Conservation (phyloP, 2,888 invertebrate genomes). For the Cataglyphis cursor region DNA sequence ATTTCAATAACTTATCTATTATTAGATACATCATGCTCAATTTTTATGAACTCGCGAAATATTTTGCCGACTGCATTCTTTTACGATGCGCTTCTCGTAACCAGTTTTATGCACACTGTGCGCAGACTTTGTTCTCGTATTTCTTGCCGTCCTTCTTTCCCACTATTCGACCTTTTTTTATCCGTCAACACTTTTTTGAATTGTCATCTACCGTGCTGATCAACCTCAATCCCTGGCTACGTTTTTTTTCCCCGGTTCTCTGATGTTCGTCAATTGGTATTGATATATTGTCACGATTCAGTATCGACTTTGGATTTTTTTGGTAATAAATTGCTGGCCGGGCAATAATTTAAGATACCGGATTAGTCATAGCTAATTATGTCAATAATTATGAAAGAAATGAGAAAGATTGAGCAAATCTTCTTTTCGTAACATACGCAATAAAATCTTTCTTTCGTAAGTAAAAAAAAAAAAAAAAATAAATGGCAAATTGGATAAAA, state of each 20-base stretch:
- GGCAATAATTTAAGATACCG: neutral
- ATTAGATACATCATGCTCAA: neutral
- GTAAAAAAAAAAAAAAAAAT: too few species aligned
- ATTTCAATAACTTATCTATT: neutral
- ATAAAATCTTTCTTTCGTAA: neutral
- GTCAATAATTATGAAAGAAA: neutral
- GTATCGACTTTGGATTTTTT: neutral
- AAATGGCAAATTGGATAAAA: too few species aligned
- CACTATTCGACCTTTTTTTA: neutral
- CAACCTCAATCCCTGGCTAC: neutral
- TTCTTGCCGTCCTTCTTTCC: neutral
- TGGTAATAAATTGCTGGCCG: neutral
- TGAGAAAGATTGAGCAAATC: neutral
- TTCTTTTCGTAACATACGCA: neutral
- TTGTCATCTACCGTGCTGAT: neutral
- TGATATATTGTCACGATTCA: neutral
- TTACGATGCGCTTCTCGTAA: conserved; percentile 10
- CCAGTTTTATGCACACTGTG: neutral
- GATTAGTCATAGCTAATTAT: neutral
- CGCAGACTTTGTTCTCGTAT: conserved; percentile 12
- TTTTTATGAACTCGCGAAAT: conserved; percentile 17
- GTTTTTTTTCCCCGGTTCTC: neutral
- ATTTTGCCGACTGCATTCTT: conserved; percentile 13
- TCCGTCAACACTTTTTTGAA: neutral
- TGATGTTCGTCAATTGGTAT: neutral